Base-by-base conservation (phyloP, 2,113 vertebrate species). In the Excalfactoria chinensis region DNA sequence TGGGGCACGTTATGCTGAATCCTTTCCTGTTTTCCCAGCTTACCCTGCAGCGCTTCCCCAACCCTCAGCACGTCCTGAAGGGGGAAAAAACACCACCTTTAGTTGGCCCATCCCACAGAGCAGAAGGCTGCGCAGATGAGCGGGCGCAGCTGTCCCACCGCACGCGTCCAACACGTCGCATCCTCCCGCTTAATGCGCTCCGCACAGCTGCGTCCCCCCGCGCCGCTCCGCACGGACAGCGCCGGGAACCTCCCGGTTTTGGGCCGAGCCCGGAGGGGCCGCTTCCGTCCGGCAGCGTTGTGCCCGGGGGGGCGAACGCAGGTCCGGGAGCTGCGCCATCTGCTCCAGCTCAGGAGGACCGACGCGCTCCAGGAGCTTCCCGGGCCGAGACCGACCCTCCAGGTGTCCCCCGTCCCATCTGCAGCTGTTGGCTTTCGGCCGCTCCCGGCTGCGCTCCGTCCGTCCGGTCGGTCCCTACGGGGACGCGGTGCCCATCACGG, bases 261-360 rank as follows among this genome's bases (percentile, higher is more conserved):
- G 14, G 80, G 46, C 14, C 18, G 51, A 68, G 85, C 48, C 5
- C 62, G 25, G 91, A 7, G 59, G 44, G 35, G 60, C 10, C 0
- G 1, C 86, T 86, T 95, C 90, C 48, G 4, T 78, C 15, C 15
- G 30, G 81, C 6, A 0, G 35, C 44, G 64, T 20, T 37, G 58
- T 48, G n/a, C 35, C 80, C 25, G 35, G 41, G 55, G 56, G 64
- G 37, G 35, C 37, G 77, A 63, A 83, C 55, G 41, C 69, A 76
- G 74, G 32, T 35, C 73, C 89, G 72, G 90, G 84, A 56, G 26
- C 94, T 17, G 32, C 3, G 66, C 91, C 96, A 95, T 95, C 95
- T 96, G 96, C 85, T 94, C 91, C 43, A 44, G 76, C 84, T 96
- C 94, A 22, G 46, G 37, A 35, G 67, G 17, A 19, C 44, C 44